A percentile compares a stretch with the other conserved stretches of the same genome.
Evolutionary conservation across 2,113 vertebrate species (phyloP).

Genomic region (Natator depressus): DNA sequence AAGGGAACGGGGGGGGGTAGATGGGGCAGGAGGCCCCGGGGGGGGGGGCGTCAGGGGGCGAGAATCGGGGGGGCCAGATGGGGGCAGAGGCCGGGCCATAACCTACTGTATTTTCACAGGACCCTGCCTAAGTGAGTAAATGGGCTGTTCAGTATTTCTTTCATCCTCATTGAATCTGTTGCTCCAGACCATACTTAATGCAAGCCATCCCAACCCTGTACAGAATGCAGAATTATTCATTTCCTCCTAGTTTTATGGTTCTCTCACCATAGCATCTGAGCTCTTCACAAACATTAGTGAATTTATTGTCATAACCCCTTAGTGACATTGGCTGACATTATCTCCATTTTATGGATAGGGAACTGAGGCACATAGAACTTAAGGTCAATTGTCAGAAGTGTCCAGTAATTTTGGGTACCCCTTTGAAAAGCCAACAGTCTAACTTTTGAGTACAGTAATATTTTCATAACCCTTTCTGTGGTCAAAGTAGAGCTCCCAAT

Average conservation of each 20-base stretch:
- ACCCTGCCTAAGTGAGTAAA: neutral
- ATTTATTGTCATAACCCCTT: neutral
- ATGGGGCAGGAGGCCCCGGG: no score
- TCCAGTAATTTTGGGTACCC: neutral
- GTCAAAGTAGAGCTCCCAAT: rapidly evolving
- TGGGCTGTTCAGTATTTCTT: neutral
- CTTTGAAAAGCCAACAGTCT: neutral
- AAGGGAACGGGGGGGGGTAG: no score
- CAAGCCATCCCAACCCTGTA: neutral
- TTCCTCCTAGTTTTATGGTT: neutral
- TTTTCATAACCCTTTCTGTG: rapidly evolving
- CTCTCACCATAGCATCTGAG: neutral
- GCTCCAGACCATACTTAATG: neutral
- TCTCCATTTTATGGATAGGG: neutral
- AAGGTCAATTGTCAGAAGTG: neutral
- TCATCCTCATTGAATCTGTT: neutral
- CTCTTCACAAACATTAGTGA: neutral
- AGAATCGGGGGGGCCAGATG: no score
- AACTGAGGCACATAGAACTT: neutral
- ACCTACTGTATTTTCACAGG: neutral
- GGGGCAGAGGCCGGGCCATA: no score
- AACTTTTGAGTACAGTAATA: neutral
- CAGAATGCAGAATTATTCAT: neutral
- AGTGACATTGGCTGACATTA: neutral
- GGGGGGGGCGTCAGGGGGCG: no score